phyloP scores from a whole-genome alignment of 2,888 invertebrate genomes.

The Drepanosiphum platanoidis region DNA sequence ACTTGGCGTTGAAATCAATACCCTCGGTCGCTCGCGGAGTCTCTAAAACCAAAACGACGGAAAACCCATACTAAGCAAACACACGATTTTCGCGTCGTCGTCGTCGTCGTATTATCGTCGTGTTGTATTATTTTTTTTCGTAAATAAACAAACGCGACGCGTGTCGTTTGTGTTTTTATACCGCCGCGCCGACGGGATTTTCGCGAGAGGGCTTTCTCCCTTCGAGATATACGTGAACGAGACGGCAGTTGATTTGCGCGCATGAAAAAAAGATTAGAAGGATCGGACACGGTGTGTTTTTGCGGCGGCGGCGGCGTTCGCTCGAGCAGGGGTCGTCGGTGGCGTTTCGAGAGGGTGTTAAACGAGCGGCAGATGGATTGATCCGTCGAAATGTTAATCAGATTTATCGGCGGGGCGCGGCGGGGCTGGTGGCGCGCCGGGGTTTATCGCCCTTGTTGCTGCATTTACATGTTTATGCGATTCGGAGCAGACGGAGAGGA shows the following conservation, averaged over 20 bases:
- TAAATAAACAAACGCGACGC: too few species aligned
- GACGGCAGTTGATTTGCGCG: too few species aligned
- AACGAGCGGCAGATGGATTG: constrained; percentile 62
- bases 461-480: constrained; percentile 61
- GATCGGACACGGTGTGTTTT: constrained; percentile 55
- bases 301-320: background rate
- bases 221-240: too few species aligned
- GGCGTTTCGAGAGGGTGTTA: constrained; percentile 55
- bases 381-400: constrained; percentile 62
- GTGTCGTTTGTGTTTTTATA: too few species aligned
- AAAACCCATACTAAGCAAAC: too few species aligned
- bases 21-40: too few species aligned
- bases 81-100: background rate
- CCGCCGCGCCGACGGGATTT: background rate
- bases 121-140: too few species aligned
- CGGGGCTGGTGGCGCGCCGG: background rate
- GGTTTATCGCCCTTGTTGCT: constrained; percentile 46
- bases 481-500: constrained; percentile 59
- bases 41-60: too few species aligned
- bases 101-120: background rate
- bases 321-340: background rate
- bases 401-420: constrained; percentile 30
- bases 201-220: background rate
- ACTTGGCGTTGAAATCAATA: too few species aligned
- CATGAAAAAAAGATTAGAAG: constrained; percentile 35